Conservation (phyloP, 2,113 vertebrate genomes). For the Blennius ocellaris region DNA sequence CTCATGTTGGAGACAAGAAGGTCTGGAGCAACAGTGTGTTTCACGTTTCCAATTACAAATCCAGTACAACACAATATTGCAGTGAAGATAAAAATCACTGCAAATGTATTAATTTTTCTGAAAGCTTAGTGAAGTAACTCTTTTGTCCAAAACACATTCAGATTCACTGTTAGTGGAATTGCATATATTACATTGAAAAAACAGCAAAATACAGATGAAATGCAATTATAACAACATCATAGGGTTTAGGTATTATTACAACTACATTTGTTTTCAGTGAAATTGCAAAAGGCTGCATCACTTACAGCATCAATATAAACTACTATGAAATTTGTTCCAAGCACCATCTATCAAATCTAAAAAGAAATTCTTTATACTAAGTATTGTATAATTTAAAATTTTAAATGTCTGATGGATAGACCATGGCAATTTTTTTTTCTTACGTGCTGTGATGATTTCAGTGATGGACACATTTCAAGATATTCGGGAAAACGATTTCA, state of each 20-base stretch:
- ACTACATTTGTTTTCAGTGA: constrained; percentile 9
- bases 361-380: neutral
- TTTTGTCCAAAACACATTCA: constrained; percentile 1
- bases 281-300: constrained; percentile 1
- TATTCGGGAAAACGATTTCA: constrained; percentile 34
- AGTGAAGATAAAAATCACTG: constrained; percentile 10
- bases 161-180: too few species aligned
- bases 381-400: constrained; percentile 1
- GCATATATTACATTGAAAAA: too few species aligned
- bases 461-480: constrained; percentile 16
- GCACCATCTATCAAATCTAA: neutral
- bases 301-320: neutral
- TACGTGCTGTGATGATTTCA: constrained; percentile 18
- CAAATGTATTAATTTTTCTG: neutral
- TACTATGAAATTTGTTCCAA: constrained; percentile 6
- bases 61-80: constrained; percentile 9
- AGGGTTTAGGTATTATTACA: neutral
- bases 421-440: constrained; percentile 2
- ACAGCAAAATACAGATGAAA: too few species aligned
- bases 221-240: neutral
- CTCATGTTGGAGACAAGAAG: too few species aligned
- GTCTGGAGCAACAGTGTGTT: neutral
- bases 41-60: constrained; percentile 29
- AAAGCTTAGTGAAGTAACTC: neutral
- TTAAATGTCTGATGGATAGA: constrained; percentile 3